A percentile compares a stretch with the other conserved stretches of the same genome.
Conservation (phyloP, 2,888 invertebrate genomes). For the Pammene aurita region DNA sequence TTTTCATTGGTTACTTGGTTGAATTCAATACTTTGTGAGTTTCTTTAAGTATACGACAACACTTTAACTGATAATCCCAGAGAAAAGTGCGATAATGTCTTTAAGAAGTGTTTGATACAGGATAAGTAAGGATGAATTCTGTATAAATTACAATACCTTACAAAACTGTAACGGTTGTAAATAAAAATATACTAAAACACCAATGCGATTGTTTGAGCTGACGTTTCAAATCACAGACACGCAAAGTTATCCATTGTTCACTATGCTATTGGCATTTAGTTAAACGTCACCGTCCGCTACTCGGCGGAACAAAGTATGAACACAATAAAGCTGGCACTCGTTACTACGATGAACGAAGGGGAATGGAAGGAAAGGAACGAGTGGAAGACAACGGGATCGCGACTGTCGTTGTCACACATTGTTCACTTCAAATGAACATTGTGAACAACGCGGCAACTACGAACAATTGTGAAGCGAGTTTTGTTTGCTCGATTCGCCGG, state of each 20-base stretch:
- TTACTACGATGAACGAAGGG: slow-evolving; percentile 39
- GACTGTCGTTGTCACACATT: slow-evolving; percentile 42
- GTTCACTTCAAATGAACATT: slow-evolving; percentile 39
- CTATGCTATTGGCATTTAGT: slow-evolving; percentile 33
- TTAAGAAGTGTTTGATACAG: no score
- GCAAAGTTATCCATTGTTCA: slow-evolving; percentile 32
- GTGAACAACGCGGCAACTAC: slow-evolving; percentile 35
- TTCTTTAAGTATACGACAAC: no score
- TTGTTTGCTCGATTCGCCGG: slow-evolving; percentile 32
- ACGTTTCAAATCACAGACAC: slow-evolving; percentile 12
- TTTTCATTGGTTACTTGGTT: no score
- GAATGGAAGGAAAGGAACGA: slow-evolving; percentile 21
- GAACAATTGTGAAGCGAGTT: slow-evolving; percentile 36
- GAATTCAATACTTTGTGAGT: no score
- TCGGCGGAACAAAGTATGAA: slow-evolving; percentile 30
- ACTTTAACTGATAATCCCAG: no score
- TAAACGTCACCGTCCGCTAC: slow-evolving; percentile 39
- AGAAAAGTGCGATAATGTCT: no score
- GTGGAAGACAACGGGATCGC: slow-evolving; percentile 39
- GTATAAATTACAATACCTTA: no score
- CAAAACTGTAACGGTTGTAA: no score
- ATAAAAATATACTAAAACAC: neutral
- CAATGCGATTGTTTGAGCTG: neutral
- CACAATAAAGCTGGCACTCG: slow-evolving; percentile 41
- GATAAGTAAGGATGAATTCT: no score